phyloP scores from a whole-genome alignment of 2,888 invertebrate species.

The Oscheius sp. region DNA sequence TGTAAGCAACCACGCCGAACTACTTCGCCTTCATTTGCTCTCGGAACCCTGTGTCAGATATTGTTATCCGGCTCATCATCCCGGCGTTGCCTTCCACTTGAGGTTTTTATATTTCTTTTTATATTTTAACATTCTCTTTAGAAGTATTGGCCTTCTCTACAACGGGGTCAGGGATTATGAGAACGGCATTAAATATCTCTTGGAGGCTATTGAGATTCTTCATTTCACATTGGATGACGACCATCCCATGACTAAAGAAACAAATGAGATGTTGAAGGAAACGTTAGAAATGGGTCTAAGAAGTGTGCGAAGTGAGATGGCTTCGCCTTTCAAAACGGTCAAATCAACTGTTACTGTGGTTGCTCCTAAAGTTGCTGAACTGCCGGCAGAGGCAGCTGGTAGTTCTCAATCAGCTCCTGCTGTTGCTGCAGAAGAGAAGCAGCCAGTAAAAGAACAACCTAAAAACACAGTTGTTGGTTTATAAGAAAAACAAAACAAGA shows the following conservation, averaged over 20 bases:
- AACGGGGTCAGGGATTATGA: slow-evolving; percentile 37
- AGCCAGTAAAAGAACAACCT: too few relatives aligned
- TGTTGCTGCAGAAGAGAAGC: too few relatives aligned
- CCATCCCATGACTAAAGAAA: slow-evolving; percentile 43
- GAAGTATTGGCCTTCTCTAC: slow-evolving; percentile 58
- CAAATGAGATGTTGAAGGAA: neutral
- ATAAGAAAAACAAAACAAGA: neutral
- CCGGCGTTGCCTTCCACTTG: slow-evolving; percentile 69
- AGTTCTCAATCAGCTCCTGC: too few relatives aligned
- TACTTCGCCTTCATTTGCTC: slow-evolving; percentile 58
- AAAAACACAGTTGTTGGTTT: too few relatives aligned
- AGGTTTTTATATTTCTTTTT: slow-evolving; percentile 21
- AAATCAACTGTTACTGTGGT: too few relatives aligned
- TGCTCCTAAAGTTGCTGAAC: too few relatives aligned
- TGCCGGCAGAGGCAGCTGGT: too few relatives aligned
- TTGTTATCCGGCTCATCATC: slow-evolving; percentile 68
- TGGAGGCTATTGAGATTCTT: slow-evolving; percentile 48
- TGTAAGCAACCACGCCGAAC: slow-evolving; percentile 41
- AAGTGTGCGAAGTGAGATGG: too few relatives aligned
- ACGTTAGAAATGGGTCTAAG: neutral
- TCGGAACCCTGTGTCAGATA: slow-evolving; percentile 63
- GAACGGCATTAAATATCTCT: slow-evolving; percentile 44
- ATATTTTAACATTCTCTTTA: neutral
- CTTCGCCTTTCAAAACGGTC: too few relatives aligned
- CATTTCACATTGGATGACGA: slow-evolving; percentile 42